These are phyloP conservation scores for Drosophila triauraria DNA, from an alignment of 1,140 invertebrate genomes.

Conservation along the genomic window DNA sequence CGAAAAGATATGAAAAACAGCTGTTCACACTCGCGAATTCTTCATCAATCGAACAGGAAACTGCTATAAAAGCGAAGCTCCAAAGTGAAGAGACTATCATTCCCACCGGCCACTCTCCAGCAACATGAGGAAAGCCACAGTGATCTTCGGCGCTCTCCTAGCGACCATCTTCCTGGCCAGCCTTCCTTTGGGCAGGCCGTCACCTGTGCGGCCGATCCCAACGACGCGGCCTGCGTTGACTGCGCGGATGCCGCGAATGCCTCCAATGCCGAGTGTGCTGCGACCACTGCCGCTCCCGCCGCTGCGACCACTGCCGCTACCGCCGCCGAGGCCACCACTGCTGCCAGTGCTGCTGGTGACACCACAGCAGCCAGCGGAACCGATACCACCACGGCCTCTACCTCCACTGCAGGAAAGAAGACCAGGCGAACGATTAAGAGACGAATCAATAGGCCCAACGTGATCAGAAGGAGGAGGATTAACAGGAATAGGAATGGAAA, in stretches of 20 bases:
- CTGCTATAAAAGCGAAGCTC: not conserved
- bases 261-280: not conserved
- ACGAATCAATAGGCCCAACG: not conserved
- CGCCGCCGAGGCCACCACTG: not conserved
- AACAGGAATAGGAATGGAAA: not conserved
- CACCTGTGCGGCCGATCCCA: not conserved
- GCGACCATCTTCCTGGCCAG: conserved; percentile 7
- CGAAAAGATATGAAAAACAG: conserved; percentile 1
- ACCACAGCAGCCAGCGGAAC: not conserved
- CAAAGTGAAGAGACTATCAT: not conserved
- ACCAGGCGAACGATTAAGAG: not conserved
- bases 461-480: not conserved
- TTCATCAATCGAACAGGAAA: not conserved
- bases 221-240: not conserved
- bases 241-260: not conserved
- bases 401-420: not conserved
- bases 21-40: conserved; percentile 15
- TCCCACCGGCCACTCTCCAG: not conserved
- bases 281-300: not conserved
- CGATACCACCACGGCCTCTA: too few relatives aligned
- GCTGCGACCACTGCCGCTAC: not conserved
- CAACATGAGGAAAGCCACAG: not conserved
- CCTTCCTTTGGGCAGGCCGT: conserved; percentile 1
- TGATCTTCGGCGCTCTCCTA: not conserved
- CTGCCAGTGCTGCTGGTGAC: not conserved